Percentiles rank a stretch among this genome's conserved stretches.
These are phyloP conservation scores for Lasioglossum calceatum DNA, from an alignment of 2,888 invertebrate species.

Conservation along the genomic window DNA sequence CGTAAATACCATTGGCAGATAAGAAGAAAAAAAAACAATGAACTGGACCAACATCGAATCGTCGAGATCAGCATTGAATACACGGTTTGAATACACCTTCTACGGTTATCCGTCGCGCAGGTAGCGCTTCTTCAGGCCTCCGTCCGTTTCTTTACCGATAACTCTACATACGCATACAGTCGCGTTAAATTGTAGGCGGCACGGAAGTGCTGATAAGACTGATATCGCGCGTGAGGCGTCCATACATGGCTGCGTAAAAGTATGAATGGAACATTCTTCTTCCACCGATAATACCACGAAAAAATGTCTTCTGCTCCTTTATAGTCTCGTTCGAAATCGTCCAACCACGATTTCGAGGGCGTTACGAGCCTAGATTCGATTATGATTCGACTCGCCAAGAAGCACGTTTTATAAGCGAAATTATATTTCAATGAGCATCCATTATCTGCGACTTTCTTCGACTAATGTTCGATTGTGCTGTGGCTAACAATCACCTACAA, in stretches of 20 bases:
- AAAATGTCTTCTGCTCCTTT: conserved; percentile 43
- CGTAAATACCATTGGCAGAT: conserved; percentile 2
- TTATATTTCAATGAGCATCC: conserved; percentile 17
- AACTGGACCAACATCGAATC: conserved; percentile 33
- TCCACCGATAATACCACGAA: conserved; percentile 59
- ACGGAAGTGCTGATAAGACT: conserved; percentile 70
- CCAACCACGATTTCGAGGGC: conserved; percentile 17
- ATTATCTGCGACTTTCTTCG: conserved; percentile 12
- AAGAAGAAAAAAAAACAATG: conserved; percentile 16
- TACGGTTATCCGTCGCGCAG: conserved; percentile 50
- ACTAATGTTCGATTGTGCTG: background rate
- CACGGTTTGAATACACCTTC: conserved; percentile 47
- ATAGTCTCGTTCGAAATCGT: conserved; percentile 27
- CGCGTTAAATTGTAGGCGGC: conserved; percentile 69
- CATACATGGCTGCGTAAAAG: conserved; percentile 68
- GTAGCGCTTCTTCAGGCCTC: conserved; percentile 67
- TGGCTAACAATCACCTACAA: background rate
- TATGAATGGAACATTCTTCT: conserved; percentile 74
- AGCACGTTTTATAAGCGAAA: conserved; percentile 21
- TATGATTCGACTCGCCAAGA: background rate
- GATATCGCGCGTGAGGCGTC: conserved; percentile 67
- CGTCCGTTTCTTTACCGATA: conserved; percentile 57
- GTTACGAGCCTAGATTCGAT: background rate
- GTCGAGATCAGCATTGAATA: conserved; percentile 41
- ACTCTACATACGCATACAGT: conserved; percentile 47